A percentile compares a stretch with the other conserved stretches of the same genome.
Evolutionary conservation across 2,888 invertebrate species (phyloP).

Genomic region (Lasioglossum zephyrum): DNA sequence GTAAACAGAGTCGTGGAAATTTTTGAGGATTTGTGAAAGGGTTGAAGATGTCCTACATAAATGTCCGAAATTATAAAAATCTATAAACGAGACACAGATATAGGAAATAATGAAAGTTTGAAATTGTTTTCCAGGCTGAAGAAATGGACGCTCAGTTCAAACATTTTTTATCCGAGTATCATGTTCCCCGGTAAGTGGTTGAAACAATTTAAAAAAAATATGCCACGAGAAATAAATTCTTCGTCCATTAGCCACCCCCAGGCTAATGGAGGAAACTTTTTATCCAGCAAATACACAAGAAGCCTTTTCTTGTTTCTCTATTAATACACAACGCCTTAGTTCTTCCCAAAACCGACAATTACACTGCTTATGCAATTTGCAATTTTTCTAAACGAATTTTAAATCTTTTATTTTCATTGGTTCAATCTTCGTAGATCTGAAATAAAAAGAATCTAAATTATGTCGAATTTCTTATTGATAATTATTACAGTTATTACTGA

Average conservation of each 20-base stretch:
- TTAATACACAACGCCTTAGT: neutral
- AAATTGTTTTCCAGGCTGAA: neutral
- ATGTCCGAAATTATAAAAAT: neutral
- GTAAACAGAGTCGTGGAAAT: neutral
- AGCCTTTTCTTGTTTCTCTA: neutral
- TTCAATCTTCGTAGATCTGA: too few relatives aligned
- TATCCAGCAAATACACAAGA: constrained; percentile 9
- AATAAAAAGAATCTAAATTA: too few relatives aligned
- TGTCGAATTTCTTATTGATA: too few relatives aligned
- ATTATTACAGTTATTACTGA: too few relatives aligned
- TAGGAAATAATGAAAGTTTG: neutral
- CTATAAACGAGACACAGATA: neutral
- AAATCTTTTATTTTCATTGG: too few relatives aligned
- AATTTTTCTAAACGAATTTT: neutral
- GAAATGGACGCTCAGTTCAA: neutral
- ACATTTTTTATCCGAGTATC: neutral
- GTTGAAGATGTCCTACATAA: neutral
- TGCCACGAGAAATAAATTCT: neutral
- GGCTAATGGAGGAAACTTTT: constrained; percentile 11
- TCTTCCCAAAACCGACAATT: neutral
- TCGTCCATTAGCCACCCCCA: constrained; percentile 25
- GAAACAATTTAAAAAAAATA: neutral
- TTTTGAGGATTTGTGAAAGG: neutral
- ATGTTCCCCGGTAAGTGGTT: neutral
- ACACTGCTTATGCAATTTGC: neutral